Percentiles rank a stretch among this genome's conserved stretches.
Evolutionary conservation across 2,113 vertebrate genomes (phyloP).

Genomic region (Cephalopterus ornatus): DNA sequence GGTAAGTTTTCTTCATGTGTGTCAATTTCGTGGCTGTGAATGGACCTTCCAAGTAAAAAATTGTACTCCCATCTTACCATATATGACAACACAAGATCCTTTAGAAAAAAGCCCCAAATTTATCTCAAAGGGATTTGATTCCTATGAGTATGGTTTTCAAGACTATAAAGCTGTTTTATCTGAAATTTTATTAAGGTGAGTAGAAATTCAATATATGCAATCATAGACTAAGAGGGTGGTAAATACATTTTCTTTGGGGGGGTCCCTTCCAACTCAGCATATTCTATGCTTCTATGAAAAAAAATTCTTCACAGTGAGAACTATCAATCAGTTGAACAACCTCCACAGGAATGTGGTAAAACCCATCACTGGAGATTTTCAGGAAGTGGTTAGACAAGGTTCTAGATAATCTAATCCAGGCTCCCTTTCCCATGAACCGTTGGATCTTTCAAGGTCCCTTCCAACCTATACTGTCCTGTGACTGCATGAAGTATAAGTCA

Average conservation of each 20-base stretch:
- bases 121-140: neutral
- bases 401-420: neutral
- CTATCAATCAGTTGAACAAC: neutral
- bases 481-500: neutral
- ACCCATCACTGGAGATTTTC: neutral
- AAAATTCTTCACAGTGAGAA: neutral
- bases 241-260: neutral
- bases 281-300: neutral
- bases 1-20: neutral
- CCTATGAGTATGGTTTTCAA: neutral
- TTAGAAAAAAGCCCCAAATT: neutral
- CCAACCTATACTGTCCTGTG: neutral
- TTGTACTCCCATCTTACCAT: neutral
- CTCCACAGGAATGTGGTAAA: neutral
- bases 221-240: rapidly evolving
- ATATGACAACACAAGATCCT: neutral
- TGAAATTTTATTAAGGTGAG: neutral
- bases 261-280: neutral
- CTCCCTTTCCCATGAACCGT: rapidly evolving
- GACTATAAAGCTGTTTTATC: neutral
- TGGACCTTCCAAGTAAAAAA: neutral
- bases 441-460: neutral
- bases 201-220: neutral
- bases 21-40: neutral
- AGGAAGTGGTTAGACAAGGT: neutral